Conservation (phyloP, 2,797 vertebrate species). For the Zonotrichia albicollis region DNA sequence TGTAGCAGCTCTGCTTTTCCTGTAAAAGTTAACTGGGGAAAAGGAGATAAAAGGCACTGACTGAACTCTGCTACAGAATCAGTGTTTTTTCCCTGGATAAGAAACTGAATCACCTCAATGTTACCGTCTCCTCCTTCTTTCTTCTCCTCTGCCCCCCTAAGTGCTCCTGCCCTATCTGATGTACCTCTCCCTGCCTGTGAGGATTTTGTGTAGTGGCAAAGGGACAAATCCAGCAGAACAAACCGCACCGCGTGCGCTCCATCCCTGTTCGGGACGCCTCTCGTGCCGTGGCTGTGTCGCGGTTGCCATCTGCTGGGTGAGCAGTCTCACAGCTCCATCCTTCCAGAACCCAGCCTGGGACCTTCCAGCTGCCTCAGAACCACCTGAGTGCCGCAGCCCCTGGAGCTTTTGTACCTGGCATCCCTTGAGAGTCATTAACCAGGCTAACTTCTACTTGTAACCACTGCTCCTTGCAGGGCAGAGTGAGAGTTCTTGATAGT, state of each 20-base stretch:
- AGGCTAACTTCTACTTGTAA: background rate
- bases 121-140: background rate
- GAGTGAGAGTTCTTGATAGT: background rate
- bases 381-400: background rate
- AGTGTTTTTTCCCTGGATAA: background rate
- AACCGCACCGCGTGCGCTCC: fast-evolving
- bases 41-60: background rate
- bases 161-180: background rate
- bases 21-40: background rate
- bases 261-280: fast-evolving
- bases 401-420: background rate
- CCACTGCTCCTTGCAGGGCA: background rate
- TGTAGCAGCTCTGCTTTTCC: background rate
- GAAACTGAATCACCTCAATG: background rate
- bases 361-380: background rate
- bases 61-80: background rate
- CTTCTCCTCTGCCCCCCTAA: background rate
- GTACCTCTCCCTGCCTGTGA: background rate
- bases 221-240: background rate
- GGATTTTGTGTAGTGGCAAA: background rate
- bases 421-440: background rate
- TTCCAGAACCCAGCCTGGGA: background rate
- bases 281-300: fast-evolving
- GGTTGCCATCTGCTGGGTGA: slow-evolving; percentile 53
- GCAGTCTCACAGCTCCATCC: background rate